Base-by-base conservation (phyloP, 2,113 vertebrate genomes). In the Pelecanus crispus region DNA sequence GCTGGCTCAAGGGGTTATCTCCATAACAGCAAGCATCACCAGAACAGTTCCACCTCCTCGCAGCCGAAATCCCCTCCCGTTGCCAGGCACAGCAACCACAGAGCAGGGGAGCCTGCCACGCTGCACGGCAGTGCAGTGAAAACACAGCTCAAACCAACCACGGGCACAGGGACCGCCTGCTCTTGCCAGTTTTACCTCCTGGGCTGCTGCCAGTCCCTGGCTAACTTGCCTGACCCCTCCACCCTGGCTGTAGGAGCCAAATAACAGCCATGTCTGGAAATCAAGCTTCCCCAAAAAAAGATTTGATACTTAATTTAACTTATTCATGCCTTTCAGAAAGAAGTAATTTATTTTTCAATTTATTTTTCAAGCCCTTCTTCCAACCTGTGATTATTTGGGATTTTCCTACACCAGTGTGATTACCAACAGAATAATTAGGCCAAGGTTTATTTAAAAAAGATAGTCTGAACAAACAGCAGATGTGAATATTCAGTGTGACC, bases 401-500 rank as follows among this genome's bases (percentile, higher is more conserved):
- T 68, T 36, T 63, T 56, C 55, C 77, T 26, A 32, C 81, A 22
- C 31, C 5, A 8, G 24, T 1, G 5, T 0, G 3, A 26, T 73
- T 31, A 66, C 53, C 75, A 50, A 12, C 0, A 26, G 77, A 63
- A 53, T 55, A 78, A 91, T 71, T 3, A 79, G 93, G 94, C 86
- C 89, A 91, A 91, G 68, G 73, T 84, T 92, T 94, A 42, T 84
- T 91, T 67, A 61, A 34, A 17, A 14, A 7, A 79, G 89, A 92
- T 78, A 87, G 53, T 36, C 34, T 45, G 44, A 87, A 52, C 59
- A 89, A 95, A 73, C 49, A 95, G 44, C 3, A 3, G 56, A 25
- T 3, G 17, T 44, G 65, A 38, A 44, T 20, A 32, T 0, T 3
- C 42, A 34, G 72, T 56, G 29, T 2, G 56, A 70, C 31, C 62